Evolutionary conservation across 2,797 vertebrate species (phyloP), one percentile per base, ranked within the genome.

Genomic region (Adrianichthys oophorus): DNA sequence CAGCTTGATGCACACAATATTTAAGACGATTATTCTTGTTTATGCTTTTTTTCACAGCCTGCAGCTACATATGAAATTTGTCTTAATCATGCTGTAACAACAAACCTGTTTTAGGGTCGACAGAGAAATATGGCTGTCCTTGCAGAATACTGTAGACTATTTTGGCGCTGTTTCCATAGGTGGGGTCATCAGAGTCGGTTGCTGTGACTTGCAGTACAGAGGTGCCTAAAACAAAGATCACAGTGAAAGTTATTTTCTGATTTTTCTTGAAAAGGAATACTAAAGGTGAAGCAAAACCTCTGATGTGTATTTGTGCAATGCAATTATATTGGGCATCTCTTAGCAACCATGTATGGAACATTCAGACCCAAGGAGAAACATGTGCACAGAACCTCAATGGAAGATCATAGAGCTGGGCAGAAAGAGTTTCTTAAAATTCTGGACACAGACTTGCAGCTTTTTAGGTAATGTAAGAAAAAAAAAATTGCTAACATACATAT

Each of bases 101-200:
- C 51, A 1, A 43, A 98, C 98, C 98, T 90, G 96, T 97, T 93
- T 98, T 98, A 52, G 98, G 96, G 79, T 99, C 98, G 51, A 99
- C 95, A 0, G 98, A 99, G 89, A 99, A 99, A 87, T 99, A 99
- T 64, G 98, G 98, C 83, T 99, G 98, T 85, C 98, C 98, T 83
- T 98, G 95, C 52, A 99, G 94, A 82, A 99, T 97, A 56, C 98
- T 98, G 88, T 99, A 99, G 51, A 99, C 96, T 52, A 99, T 94
- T 16, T 95, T 92, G 32, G 98, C 98, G 0, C 98, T 99, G 83
- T 98, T 99, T 83, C 98, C 98, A 19, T 99, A 99, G 4, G 98
- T 98, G 58, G 98, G 96, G 59, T 99, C 98, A 52, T 99, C 98
- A 0, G 95, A 95, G 66, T 99, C 98, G 1, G 93, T 95, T 4